These are phyloP conservation scores for Gila orcuttii DNA, from an alignment of 2,113 vertebrate species.

Conservation along the genomic window DNA sequence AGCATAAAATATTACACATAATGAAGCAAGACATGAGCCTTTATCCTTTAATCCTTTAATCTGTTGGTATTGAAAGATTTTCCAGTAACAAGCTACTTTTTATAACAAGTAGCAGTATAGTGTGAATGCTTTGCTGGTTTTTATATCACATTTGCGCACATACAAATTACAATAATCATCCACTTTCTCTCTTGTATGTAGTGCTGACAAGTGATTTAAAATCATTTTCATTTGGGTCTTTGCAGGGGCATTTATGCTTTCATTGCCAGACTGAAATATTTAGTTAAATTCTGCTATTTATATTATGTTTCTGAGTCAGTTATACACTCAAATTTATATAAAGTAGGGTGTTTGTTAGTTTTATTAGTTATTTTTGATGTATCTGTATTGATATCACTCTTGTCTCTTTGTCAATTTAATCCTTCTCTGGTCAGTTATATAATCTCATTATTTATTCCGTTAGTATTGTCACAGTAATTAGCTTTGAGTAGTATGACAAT, in stretches of 20 bases:
- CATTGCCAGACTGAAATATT: background rate
- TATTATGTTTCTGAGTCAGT: background rate
- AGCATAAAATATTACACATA: background rate
- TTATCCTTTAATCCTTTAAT: no score
- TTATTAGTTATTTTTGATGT: background rate
- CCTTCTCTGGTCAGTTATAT: background rate
- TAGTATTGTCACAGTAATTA: background rate
- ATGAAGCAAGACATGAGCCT: constrained; percentile 1
- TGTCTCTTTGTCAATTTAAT: background rate
- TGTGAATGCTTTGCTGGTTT: background rate
- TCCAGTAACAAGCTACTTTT: background rate
- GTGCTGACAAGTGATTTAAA: background rate
- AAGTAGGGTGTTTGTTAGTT: background rate
- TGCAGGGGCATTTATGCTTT: background rate
- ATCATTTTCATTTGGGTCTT: background rate
- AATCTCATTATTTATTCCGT: no score
- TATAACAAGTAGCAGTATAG: background rate
- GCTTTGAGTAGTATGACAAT: background rate
- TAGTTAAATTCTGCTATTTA: background rate
- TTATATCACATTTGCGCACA: background rate
- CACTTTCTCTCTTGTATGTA: background rate
- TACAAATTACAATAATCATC: background rate
- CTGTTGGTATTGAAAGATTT: background rate
- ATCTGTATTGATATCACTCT: background rate
- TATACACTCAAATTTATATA: background rate